phyloP scores from a whole-genome alignment of 2,797 vertebrate species.

The Onychomys leucogaster region DNA sequence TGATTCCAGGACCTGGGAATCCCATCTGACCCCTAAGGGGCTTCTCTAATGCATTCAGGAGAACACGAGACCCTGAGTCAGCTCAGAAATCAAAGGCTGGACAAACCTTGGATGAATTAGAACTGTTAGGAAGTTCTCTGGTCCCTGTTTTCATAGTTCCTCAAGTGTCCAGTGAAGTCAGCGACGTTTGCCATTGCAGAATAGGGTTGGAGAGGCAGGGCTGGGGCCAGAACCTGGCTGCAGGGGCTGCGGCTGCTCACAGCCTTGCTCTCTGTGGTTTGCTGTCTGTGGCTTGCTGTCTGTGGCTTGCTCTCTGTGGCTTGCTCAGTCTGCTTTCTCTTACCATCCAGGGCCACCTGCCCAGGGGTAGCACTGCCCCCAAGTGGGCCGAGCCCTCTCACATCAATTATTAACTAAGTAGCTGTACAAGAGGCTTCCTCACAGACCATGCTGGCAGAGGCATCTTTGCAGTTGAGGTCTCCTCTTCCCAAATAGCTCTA shows the following conservation, averaged over 20 bases:
- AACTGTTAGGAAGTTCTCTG: slow-evolving; percentile 89
- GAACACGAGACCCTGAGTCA: slow-evolving; percentile 88
- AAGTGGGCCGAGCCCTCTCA: not conserved
- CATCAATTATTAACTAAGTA: not conserved
- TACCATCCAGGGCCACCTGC: not conserved
- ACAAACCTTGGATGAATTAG: slow-evolving; percentile 88
- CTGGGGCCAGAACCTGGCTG: not conserved
- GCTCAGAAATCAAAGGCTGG: slow-evolving; percentile 87
- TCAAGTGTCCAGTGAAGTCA: slow-evolving; percentile 85
- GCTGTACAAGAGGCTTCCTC: not conserved
- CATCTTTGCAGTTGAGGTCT: not conserved
- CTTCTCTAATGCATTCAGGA: slow-evolving; percentile 92
- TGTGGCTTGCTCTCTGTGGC: not conserved
- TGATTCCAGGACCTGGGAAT: slow-evolving; percentile 95
- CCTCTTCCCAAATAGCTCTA: not conserved
- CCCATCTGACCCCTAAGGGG: slow-evolving; percentile 90
- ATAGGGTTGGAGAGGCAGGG: slow-evolving; percentile 78
- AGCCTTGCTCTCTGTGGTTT: not conserved
- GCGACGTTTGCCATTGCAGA: slow-evolving; percentile 87
- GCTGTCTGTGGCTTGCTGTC: not conserved
- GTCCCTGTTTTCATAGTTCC: slow-evolving; percentile 87
- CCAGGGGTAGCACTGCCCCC: too few relatives aligned
- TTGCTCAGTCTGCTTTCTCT: not conserved
- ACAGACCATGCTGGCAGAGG: not conserved
- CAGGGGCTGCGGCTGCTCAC: not conserved